Conservation (phyloP, 1,140 invertebrate species). For the Teleogryllus occipitalis region DNA sequence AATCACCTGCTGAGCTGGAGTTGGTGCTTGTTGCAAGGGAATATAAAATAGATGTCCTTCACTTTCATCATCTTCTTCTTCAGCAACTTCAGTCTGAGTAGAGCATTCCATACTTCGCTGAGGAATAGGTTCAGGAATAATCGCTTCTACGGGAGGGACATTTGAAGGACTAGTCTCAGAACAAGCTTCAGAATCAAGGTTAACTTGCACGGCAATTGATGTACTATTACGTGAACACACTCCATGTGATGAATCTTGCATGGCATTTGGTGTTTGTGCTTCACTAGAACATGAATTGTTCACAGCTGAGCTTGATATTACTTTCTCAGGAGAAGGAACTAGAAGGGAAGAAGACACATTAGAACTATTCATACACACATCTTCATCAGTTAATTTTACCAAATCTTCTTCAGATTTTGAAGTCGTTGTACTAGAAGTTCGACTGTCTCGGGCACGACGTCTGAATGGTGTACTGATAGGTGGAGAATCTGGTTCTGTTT, state of each 20-base stretch:
- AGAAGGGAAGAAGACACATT: neutral
- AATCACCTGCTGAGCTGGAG: constrained; percentile 44
- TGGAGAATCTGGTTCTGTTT: constrained; percentile 44
- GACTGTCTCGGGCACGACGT: constrained; percentile 33
- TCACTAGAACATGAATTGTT: neutral
- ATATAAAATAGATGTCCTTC: constrained; percentile 60
- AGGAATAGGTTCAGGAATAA: neutral
- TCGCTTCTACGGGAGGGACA: neutral
- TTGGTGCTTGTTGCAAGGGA: constrained; percentile 44
- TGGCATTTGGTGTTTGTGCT: neutral
- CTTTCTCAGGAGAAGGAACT: constrained; percentile 2
- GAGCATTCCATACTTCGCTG: constrained; percentile 38
- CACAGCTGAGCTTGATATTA: neutral
- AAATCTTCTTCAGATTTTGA: constrained; percentile 36
- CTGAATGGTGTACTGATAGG: constrained; percentile 49
- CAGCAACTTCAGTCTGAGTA: constrained; percentile 43
- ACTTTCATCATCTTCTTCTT: constrained; percentile 36
- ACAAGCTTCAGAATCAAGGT: constrained; percentile 33
- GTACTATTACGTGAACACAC: constrained; percentile 31
- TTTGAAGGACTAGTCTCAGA: constrained; percentile 17
- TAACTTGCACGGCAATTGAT: constrained; percentile 51
- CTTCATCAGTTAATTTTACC: constrained; percentile 17
- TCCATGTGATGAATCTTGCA: neutral
- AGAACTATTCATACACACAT: neutral
- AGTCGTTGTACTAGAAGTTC: constrained; percentile 37